Evolutionary conservation across 2,888 invertebrate genomes (phyloP), one percentile per base, ranked within the genome.

Genomic region (Andrena minutula): DNA sequence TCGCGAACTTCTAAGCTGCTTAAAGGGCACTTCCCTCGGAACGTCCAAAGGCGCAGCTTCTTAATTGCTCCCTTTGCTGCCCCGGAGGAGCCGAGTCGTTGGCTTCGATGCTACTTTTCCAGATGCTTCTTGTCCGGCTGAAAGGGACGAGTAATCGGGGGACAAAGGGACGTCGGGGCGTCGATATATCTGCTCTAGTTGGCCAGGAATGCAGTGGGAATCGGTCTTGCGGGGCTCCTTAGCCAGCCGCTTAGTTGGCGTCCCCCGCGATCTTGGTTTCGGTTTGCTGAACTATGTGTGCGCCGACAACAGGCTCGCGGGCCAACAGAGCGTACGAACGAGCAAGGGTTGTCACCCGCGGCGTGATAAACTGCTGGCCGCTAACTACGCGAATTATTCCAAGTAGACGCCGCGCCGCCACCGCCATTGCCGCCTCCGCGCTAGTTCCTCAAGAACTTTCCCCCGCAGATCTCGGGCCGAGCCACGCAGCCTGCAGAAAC

Each of bases 301-400:
- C 66, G 80, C 75, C 75, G 79, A 82, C 75, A 79, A 82, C 81
- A 77, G 71, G 69, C 69, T 81, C 82, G 77, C 78, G 63, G 71
- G 69, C 71, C 23, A 82, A 79, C 66, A 51, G 66, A 73, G 75
- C 78, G 72, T 75, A 23, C 49, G 78, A 76, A 70, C 74, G 83
- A 81, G 63, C 73, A 82, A 73, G 74, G 68, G 82, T 85, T 86
- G 89, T 87, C 89, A 88, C 87, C 82, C 82, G 68, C 84, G 87
- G 78, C 79, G 88, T 91, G 91, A 92, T 91, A 91, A 92, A 92
- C 89, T 90, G 86, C 88, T 83, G 82, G 70, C 61, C 88, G 87
- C 88, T 90, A 90, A 91, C 90, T 90, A 90, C 89, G 87, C 89
- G 88, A 92, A 92, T 92, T 92, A 92, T 91, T 91, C 88, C 91